phyloP scores from a whole-genome alignment of 2,113 vertebrate species.

The Jacana jacana region DNA sequence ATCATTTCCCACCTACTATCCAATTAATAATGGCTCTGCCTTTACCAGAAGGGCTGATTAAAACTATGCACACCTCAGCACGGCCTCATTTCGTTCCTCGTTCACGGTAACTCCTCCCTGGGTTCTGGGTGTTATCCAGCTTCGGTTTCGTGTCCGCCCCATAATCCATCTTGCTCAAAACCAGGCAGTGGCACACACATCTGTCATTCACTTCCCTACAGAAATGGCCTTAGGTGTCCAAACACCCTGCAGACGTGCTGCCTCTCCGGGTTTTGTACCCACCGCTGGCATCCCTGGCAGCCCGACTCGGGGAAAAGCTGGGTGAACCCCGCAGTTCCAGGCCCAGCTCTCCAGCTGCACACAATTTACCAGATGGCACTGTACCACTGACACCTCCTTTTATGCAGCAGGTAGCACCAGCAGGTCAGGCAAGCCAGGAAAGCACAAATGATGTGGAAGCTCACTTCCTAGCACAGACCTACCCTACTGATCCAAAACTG shows the following conservation, averaged over 20 bases:
- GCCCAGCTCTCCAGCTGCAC: neutral
- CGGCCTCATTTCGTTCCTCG: neutral
- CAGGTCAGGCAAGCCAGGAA: neutral
- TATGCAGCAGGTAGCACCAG: neutral
- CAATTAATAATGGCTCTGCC: conserved; percentile 36
- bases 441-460: neutral
- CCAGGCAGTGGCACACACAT: neutral
- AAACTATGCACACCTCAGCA: neutral
- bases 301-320: neutral
- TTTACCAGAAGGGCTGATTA: conserved; percentile 10
- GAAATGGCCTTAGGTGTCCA: neutral
- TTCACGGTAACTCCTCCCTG: neutral
- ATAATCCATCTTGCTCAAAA: neutral
- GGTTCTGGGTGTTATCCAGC: neutral
- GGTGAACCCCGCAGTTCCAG: neutral
- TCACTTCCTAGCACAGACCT: neutral
- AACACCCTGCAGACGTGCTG: neutral
- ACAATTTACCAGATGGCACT: fast-evolving
- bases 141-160: neutral
- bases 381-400: neutral
- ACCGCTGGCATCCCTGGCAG: neutral
- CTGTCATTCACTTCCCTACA: neutral
- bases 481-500: neutral
- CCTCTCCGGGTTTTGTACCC: neutral
- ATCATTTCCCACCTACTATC: conserved; percentile 27